A percentile compares a stretch with the other conserved stretches of the same genome.
Evolutionary conservation across 2,888 invertebrate species (phyloP).

Genomic region (Stomorhina lunata): DNA sequence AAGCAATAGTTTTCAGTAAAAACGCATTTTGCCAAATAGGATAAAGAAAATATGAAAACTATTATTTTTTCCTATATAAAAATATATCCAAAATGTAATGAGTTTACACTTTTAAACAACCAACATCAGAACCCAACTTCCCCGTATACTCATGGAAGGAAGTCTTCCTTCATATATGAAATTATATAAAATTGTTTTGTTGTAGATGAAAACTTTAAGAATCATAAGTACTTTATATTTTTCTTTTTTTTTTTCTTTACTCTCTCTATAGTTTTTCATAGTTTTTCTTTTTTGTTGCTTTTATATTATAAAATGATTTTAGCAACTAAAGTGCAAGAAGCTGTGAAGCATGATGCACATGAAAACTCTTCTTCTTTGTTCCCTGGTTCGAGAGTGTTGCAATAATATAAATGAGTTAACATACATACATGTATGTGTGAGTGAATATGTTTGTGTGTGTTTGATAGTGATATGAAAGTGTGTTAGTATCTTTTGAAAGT

Average conservation of each 20-base stretch:
- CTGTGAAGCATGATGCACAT: slow-evolving; percentile 64
- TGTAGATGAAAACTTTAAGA: slow-evolving; percentile 42
- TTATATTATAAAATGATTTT: slow-evolving; percentile 46
- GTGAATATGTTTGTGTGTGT: background rate
- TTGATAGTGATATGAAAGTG: background rate
- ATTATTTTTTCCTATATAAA: slow-evolving; percentile 28
- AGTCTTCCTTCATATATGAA: background rate
- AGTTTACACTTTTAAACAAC: background rate
- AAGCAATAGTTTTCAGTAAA: background rate
- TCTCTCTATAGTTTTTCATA: slow-evolving; percentile 26
- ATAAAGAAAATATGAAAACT: slow-evolving; percentile 57
- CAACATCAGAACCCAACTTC: background rate
- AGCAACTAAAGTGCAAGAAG: slow-evolving; percentile 64
- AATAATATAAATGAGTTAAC: slow-evolving; percentile 49
- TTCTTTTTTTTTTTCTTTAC: background rate
- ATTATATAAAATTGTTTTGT: background rate
- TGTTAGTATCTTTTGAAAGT: slow-evolving; percentile 5
- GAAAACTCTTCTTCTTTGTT: slow-evolving; percentile 37
- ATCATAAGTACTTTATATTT: slow-evolving; percentile 57
- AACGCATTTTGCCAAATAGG: slow-evolving; percentile 28
- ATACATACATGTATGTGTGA: background rate
- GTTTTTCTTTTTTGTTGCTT: slow-evolving; percentile 3
- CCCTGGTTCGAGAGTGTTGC: too few relatives aligned
- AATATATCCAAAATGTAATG: background rate
- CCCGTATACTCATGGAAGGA: too few relatives aligned